These are phyloP conservation scores for Odontothrips loti DNA, from an alignment of 2,888 invertebrate genomes.

Conservation along the genomic window DNA sequence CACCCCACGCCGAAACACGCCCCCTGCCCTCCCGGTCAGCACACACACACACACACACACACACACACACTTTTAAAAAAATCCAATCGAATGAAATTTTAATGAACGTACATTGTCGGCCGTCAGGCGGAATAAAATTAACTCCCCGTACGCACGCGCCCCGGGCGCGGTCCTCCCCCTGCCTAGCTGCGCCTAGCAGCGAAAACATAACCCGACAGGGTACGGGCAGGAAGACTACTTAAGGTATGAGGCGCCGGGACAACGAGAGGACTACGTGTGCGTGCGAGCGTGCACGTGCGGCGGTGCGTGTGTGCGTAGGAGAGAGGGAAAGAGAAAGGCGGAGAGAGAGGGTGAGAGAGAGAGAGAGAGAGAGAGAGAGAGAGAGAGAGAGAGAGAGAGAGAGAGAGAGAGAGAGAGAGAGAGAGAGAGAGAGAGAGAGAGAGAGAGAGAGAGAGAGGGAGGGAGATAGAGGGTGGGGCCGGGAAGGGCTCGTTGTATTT, in stretches of 20 bases:
- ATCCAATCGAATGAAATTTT: slow-evolving; percentile 19
- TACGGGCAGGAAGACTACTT: not conserved
- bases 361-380: slow-evolving; percentile 15
- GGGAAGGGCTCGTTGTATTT: not conserved
- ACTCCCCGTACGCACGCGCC: not conserved
- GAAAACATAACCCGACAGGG: not conserved
- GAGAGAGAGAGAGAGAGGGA: not conserved
- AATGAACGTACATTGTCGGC: slow-evolving; percentile 17
- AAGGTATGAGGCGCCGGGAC: not conserved
- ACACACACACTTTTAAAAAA: not conserved
- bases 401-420: slow-evolving; percentile 4
- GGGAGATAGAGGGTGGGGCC: not conserved
- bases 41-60: not conserved
- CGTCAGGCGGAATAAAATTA: slow-evolving; percentile 16
- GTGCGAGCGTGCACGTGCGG: not conserved
- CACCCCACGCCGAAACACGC: no score
- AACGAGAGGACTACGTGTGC: not conserved
- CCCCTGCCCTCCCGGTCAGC: not conserved
- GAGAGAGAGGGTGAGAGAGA: not conserved
- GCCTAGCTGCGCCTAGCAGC: not conserved
- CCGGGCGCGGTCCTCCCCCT: not conserved
- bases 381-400: slow-evolving; percentile 5
- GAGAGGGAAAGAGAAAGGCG: not conserved
- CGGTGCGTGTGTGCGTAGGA: not conserved
- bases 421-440: not conserved